Evolutionary conservation across 2,888 invertebrate species (phyloP).

Genomic region (Dichetophora obliterata): DNA sequence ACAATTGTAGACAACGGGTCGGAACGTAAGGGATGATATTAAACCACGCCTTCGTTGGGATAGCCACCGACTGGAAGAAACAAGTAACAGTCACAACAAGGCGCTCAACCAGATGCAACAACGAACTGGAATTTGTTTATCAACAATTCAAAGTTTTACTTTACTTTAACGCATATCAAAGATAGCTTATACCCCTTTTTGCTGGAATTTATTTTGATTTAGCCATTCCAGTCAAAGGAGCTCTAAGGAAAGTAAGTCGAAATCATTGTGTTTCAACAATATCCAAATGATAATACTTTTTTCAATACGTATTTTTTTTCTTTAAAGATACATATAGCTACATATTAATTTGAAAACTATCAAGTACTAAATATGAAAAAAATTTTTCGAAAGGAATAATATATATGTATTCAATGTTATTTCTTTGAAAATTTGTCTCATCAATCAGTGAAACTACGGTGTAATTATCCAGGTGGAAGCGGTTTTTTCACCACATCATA

Average conservation of each 20-base stretch:
- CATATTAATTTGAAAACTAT: too few species aligned
- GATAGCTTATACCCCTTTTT: background rate
- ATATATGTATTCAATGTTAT: too few species aligned
- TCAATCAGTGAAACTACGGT: too few species aligned
- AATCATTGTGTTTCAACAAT: background rate
- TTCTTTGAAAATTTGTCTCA: too few species aligned
- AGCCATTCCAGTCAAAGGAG: conserved; percentile 7
- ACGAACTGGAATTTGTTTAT: background rate
- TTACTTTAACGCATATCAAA: background rate
- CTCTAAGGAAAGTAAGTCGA: background rate
- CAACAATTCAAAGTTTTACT: background rate
- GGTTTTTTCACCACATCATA: too few species aligned
- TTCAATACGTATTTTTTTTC: too few species aligned
- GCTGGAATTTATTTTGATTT: conserved; percentile 2
- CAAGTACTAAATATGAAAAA: too few species aligned
- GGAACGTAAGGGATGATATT: conserved; percentile 46
- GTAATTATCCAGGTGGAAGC: too few species aligned
- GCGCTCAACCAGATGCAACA: too few species aligned
- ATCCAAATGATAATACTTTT: too few species aligned
- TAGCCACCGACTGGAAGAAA: background rate
- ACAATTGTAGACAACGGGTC: background rate
- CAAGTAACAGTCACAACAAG: background rate
- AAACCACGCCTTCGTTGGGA: conserved; percentile 11
- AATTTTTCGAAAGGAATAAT: too few species aligned
- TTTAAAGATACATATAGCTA: too few species aligned